Evolutionary conservation across 2,888 invertebrate genomes (phyloP), one percentile per base, ranked within the genome.

Genomic region (Synergus japonicus): DNA sequence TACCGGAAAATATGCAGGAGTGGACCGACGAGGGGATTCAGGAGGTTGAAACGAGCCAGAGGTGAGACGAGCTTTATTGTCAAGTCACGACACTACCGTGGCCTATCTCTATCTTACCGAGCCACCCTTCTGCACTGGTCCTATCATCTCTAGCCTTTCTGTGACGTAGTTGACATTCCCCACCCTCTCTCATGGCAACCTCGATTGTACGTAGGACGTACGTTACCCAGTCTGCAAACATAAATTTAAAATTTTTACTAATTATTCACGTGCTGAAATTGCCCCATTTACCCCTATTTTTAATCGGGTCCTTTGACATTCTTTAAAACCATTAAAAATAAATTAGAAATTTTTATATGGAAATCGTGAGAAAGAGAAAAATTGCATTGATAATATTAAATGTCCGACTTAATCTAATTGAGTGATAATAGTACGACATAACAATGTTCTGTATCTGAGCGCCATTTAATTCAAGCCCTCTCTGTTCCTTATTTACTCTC

Each of bases 1-100:
- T 60, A 76, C 77, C 63, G 43, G 78, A 65, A 79, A 83, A 80
- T 79, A 80, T 77, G 79, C 81, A 81, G 78, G 65, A 67, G 65
- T 73, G 82, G 84, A 83, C 83, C 81, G 83, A 82, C 80, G 83
- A 77, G 81, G 83, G 83, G 85, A 82, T 81, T 79, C 41, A 73
- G 76, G 69, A 54, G 78, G 77, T 82, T 78, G 76, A 54, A 46
- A 44, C 63, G n/a, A 80, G 83, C 76, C 76, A 76, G 87, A 88
- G 88, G 87, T 90, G 89, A 89, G 88, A 88, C 86, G 89, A 90
- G 88, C 88, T 91, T 90, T 90, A 91, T 91, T 91, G 91, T 92
- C 90, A 88, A 91, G 91, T 91, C 91, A 89, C 91, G 91, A 84
- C 87, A 87, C 83, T 87, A 87, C 86, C 92, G 92, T 92, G 92